These are phyloP conservation scores for Prionailurus viverrinus DNA, from an alignment of 2,113 vertebrate species.

Conservation along the genomic window DNA sequence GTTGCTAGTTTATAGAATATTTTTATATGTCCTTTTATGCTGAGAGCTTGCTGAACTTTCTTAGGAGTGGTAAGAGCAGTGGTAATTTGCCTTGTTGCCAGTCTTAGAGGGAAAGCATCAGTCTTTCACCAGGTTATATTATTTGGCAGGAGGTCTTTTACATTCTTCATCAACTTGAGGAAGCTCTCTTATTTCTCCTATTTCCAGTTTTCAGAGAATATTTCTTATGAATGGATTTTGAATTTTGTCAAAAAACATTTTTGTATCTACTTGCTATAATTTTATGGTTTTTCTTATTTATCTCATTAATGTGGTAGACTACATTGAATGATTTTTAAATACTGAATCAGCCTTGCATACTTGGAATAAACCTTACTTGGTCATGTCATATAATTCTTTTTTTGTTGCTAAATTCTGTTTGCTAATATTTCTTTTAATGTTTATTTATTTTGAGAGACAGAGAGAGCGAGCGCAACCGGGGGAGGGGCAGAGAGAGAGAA, in stretches of 20 bases:
- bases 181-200: background rate
- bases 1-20: background rate
- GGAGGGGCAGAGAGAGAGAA: no score
- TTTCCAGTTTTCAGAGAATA: background rate
- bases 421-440: background rate
- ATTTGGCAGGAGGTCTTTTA: background rate
- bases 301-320: background rate
- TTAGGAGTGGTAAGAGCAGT: background rate
- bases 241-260: background rate
- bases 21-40: background rate
- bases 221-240: background rate
- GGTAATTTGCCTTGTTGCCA: background rate
- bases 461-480: no score
- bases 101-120: background rate
- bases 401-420: background rate
- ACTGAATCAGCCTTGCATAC: background rate
- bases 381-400: background rate
- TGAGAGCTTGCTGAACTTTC: background rate
- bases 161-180: background rate
- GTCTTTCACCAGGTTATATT: background rate
- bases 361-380: background rate
- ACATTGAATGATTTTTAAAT: background rate
- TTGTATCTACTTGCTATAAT: background rate
- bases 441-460: no score
- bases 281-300: background rate